Evolutionary conservation across 2,888 invertebrate genomes (phyloP).

Genomic region (Rugalucina vietnamica): DNA sequence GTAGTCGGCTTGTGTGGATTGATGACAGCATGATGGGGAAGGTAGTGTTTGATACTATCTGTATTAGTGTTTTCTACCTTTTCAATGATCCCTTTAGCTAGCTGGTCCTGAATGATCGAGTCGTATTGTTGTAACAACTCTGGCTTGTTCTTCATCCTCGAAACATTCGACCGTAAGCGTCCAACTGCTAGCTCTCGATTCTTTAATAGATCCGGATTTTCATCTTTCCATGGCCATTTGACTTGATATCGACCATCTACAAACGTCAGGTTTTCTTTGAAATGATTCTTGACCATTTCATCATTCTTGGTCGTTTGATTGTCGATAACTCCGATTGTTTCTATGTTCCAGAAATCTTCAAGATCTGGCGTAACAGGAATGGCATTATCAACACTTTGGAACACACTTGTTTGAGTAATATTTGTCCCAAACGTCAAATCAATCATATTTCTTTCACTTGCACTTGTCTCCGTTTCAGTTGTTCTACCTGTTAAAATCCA

Average conservation of each 20-base stretch:
- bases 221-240: conserved; percentile 30
- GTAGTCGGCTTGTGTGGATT: not conserved
- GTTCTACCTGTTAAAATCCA: conserved; percentile 18
- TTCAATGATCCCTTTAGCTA: conserved; percentile 30
- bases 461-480: not conserved
- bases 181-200: conserved; percentile 32
- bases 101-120: conserved; percentile 26
- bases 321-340: conserved; percentile 31
- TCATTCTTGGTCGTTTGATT: conserved; percentile 12
- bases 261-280: conserved; percentile 16
- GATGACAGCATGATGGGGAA: conserved; percentile 5
- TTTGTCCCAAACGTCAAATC: not conserved
- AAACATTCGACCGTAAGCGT: conserved; percentile 8
- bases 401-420: not conserved
- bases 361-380: conserved; percentile 7
- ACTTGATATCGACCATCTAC: conserved; percentile 22
- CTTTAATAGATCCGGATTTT: conserved; percentile 8
- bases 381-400: not conserved
- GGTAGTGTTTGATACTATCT: not conserved
- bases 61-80: not conserved
- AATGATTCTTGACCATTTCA: conserved; percentile 18
- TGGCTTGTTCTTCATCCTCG: conserved; percentile 11
- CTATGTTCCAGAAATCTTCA: conserved; percentile 35
- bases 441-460: not conserved
- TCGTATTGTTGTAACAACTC: conserved; percentile 28